Percentiles rank a stretch among this genome's conserved stretches.
Evolutionary conservation across 1,140 invertebrate species (phyloP).

Genomic region (Zaprionus tsacasi): DNA sequence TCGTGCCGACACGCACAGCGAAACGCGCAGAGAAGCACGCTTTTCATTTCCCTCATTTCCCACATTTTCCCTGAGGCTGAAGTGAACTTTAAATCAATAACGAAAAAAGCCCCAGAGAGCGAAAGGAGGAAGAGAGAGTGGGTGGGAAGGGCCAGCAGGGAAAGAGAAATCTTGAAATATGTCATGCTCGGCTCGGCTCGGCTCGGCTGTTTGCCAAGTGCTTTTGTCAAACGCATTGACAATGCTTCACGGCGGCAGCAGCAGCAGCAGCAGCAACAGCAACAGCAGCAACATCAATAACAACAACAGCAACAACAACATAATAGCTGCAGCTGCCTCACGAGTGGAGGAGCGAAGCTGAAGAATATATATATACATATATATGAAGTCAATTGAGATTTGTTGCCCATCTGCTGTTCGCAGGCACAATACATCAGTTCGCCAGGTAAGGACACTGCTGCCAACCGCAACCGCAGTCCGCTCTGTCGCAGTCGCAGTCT

Average conservation of each 20-base stretch:
- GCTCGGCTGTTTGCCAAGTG: constrained; percentile 56
- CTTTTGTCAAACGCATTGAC: constrained; percentile 79
- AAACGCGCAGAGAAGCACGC: constrained; percentile 32
- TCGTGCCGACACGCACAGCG: constrained; percentile 43
- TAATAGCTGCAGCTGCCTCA: constrained; percentile 43
- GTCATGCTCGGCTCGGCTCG: constrained; percentile 30
- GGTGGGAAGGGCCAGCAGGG: background rate
- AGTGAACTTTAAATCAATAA: constrained; percentile 81
- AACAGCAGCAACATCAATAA: background rate
- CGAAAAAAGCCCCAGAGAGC: constrained; percentile 20
- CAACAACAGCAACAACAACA: background rate
- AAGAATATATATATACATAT: constrained; percentile 40
- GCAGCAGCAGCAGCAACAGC: constrained; percentile 20
- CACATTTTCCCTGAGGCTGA: constrained; percentile 47
- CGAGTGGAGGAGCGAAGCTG: constrained; percentile 25
- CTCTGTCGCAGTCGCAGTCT: background rate
- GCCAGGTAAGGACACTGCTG: constrained; percentile 28
- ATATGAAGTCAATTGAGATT: constrained; percentile 52
- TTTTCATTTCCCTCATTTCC: constrained; percentile 40
- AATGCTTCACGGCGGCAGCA: constrained; percentile 64
- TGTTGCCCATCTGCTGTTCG: constrained; percentile 32
- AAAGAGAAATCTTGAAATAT: constrained; percentile 45
- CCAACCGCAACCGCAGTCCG: background rate
- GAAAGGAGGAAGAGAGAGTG: background rate
- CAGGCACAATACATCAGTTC: constrained; percentile 56